phyloP scores from a whole-genome alignment of 2,888 invertebrate species.

The Chrysina gloriosa region DNA sequence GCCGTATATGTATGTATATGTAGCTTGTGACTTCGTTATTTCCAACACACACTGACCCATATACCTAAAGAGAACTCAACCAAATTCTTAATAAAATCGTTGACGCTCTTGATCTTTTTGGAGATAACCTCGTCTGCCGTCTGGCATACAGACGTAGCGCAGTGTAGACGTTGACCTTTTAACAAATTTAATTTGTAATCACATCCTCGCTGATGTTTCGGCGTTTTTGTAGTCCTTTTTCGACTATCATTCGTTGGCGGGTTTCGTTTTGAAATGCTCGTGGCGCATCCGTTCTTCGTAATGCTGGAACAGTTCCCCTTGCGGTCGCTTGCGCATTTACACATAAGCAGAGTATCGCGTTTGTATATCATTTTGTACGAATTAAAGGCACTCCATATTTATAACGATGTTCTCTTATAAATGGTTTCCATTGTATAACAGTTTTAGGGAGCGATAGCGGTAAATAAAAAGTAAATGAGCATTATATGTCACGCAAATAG shows the following conservation, averaged over 20 bases:
- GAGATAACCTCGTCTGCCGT: neutral
- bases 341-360: neutral
- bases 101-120: neutral
- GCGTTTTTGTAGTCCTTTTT: conserved; percentile 28
- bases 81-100: conserved; percentile 12
- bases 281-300: conserved; percentile 20
- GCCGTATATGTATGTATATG: too few species aligned
- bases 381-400: neutral
- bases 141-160: neutral
- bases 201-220: conserved; percentile 16
- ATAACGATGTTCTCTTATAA: neutral
- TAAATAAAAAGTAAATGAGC: neutral
- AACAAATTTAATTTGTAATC: conserved; percentile 31
- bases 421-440: neutral
- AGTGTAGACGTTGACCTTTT: conserved; percentile 6
- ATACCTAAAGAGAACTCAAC: conserved; percentile 18
- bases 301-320: conserved; percentile 15
- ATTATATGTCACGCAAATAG: too few species aligned
- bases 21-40: too few species aligned
- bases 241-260: conserved; percentile 8
- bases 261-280: conserved; percentile 25
- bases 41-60: conserved; percentile 14
- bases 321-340: conserved; percentile 20
- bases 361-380: neutral
- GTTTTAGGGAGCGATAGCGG: neutral